Percentiles rank a stretch among this genome's conserved stretches.
Evolutionary conservation across 2,113 vertebrate genomes (phyloP).

Genomic region (Serilophus lunatus): DNA sequence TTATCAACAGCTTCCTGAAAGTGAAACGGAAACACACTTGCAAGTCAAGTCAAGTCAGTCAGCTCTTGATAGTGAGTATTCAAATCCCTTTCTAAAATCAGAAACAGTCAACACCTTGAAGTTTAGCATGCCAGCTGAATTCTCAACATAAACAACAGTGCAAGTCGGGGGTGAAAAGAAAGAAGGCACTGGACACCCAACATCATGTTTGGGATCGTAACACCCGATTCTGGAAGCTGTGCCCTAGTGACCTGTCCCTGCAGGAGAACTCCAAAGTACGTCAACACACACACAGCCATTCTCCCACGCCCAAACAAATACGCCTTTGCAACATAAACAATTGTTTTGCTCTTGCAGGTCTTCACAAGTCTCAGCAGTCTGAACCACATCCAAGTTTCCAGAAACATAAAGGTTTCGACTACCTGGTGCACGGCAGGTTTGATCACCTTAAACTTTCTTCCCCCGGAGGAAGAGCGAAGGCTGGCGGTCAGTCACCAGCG

Average conservation of each 20-base stretch:
- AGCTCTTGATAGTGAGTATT: constrained; percentile 12
- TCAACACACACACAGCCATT: background rate
- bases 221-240: background rate
- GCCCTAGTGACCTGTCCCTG: background rate
- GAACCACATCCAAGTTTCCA: background rate
- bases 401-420: background rate
- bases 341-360: background rate
- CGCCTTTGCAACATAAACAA: background rate
- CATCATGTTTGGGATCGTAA: background rate
- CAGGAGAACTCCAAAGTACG: background rate
- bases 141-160: background rate
- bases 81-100: constrained; percentile 48
- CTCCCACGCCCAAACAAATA: background rate
- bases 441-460: background rate
- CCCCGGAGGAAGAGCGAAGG: background rate
- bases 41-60: constrained; percentile 32
- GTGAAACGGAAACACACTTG: constrained; percentile 41
- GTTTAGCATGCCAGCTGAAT: background rate
- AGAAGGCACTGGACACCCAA: background rate
- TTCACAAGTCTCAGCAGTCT: background rate
- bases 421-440: background rate
- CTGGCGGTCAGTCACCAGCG: background rate
- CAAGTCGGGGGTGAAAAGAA: background rate
- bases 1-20: constrained; percentile 48
- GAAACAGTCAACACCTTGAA: background rate